phyloP scores from a whole-genome alignment of 2,113 vertebrate species.

The Saguinus midas region DNA sequence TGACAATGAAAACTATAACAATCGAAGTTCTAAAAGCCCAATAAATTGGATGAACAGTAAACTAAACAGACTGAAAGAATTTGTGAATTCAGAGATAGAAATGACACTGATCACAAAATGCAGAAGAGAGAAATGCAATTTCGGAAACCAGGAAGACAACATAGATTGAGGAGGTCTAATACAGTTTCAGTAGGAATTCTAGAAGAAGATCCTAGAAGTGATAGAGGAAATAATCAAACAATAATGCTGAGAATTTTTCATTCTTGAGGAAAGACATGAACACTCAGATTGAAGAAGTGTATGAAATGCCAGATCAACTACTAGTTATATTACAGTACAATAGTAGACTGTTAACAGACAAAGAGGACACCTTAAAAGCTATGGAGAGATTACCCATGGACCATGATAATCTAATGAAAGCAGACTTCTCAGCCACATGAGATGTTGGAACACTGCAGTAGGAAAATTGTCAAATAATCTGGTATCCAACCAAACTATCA shows the following conservation, averaged over 20 bases:
- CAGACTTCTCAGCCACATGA: not conserved
- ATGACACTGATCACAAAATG: not conserved
- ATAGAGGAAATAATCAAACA: not conserved
- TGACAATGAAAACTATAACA: not conserved
- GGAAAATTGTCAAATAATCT: not conserved
- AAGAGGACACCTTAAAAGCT: not conserved
- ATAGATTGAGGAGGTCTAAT: not conserved
- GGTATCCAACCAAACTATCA: not conserved
- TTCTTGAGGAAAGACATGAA: not conserved
- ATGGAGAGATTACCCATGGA: not conserved
- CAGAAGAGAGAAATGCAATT: not conserved
- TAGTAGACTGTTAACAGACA: not conserved
- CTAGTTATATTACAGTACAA: not conserved
- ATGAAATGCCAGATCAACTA: not conserved
- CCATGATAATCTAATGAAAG: not conserved
- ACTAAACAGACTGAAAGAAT: not conserved
- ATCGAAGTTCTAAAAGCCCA: not conserved
- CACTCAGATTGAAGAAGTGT: not conserved
- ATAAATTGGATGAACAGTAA: not conserved
- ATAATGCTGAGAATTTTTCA: not conserved
- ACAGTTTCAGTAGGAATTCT: not conserved
- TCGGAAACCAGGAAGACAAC: not conserved
- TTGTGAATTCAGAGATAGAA: constrained; percentile 13
- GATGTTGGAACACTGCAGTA: not conserved
- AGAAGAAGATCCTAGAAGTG: not conserved